Evolutionary conservation across 2,888 invertebrate species (phyloP), one percentile per base, ranked within the genome.

Genomic region (Polymixis lichenea): DNA sequence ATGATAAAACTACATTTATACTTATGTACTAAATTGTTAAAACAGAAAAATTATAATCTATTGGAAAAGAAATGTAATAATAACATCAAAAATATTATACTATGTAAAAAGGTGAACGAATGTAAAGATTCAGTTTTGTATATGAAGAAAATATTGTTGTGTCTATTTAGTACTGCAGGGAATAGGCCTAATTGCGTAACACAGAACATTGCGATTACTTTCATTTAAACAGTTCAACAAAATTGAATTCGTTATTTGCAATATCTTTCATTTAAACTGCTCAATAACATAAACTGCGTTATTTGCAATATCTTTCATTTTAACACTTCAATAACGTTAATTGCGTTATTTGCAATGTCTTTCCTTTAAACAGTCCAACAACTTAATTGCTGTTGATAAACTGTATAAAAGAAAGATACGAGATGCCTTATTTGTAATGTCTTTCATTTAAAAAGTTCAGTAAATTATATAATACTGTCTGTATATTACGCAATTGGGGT

Each of bases 21-120:
- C 17, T 17, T 32, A 55, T 78, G 62, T n/a, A 66, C 49, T n/a
- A 68, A 75, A 61, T 62, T 78, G 53, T 62, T 67, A 32, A 32
- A 32, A 32, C 25, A 62, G 19, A 17, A 28, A 22, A 73, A 55
- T 19, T 17, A 51, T 51, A 28, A 77, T 55, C 25, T 71, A 38
- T 49, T 55, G 22, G 22, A 51, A 64, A 61, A 43, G 0, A 58
- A 32, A 25, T 28, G 19, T 49, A 17, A 46, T 17, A 17, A 49
- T 49, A 28, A 58, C 28, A 68, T 28, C 56, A 19, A 38, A 25
- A 62, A 38, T 60, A 1, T 17, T 51, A 43, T 28, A 56, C 6
- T 28, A 8, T 76, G 15, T 64, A 46, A 66, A 15, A 19, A 19
- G 3, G 2, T 51, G 15, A 32, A 25, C 8, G 9, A 0, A 28